Percentiles rank a stretch among this genome's conserved stretches.
phyloP scores from a whole-genome alignment of 2,888 invertebrate genomes.

The Epinotia nisella region DNA sequence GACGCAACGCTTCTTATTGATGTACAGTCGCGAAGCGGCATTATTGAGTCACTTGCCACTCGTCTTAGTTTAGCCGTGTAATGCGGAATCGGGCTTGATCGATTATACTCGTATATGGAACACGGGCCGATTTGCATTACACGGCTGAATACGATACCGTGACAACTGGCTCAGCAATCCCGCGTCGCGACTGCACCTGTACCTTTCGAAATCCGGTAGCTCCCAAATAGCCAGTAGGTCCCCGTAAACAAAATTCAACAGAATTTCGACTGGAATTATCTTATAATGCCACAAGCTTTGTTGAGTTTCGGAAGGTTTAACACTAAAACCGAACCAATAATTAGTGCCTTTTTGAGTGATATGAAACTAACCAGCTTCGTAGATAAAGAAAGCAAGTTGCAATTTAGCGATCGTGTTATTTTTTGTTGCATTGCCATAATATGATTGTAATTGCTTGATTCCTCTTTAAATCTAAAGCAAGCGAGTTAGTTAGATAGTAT shows the following conservation, averaged over 20 bases:
- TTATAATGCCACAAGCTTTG: background rate
- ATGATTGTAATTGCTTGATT: background rate
- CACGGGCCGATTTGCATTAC: too few relatives aligned
- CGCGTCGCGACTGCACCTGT: too few relatives aligned
- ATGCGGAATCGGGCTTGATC: too few relatives aligned
- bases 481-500: background rate
- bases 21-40: too few relatives aligned
- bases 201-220: too few relatives aligned
- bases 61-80: too few relatives aligned
- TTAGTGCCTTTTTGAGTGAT: background rate
- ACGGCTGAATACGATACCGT: too few relatives aligned
- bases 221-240: background rate
- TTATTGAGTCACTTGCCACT: too few relatives aligned
- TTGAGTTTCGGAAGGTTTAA: background rate
- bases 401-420: background rate
- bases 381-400: background rate
- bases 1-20: background rate
- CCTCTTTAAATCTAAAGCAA: background rate
- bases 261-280: background rate
- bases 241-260: background rate
- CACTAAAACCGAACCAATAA: background rate
- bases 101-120: too few relatives aligned
- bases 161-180: too few relatives aligned
- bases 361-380: background rate
- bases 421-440: background rate